A percentile compares a stretch with the other conserved stretches of the same genome.
Conservation (phyloP, 2,888 invertebrate genomes). For the Zygaena filipendulae region DNA sequence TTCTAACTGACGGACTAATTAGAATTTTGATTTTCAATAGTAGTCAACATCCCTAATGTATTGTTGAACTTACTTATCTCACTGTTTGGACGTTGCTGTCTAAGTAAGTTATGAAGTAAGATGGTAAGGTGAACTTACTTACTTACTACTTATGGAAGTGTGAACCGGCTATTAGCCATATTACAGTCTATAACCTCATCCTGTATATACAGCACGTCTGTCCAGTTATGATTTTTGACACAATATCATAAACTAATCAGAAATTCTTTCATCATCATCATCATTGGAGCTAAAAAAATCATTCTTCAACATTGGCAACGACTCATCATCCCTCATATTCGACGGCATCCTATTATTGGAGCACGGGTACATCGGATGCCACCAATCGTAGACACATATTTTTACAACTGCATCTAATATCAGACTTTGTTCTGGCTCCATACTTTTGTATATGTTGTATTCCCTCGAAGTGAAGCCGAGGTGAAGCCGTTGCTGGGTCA, state of each 20-base stretch:
- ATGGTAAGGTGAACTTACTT: no score
- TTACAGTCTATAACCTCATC: no score
- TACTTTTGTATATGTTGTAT: slow-evolving; percentile 29
- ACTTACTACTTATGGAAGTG: no score
- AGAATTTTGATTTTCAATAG: no score
- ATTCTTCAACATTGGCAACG: slow-evolving; percentile 32
- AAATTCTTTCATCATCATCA: slow-evolving; percentile 12
- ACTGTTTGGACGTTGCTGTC: no score
- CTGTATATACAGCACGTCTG: no score
- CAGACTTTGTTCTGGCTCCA: slow-evolving; percentile 36
- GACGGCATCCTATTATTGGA: slow-evolving; percentile 32
- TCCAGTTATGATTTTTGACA: background rate
- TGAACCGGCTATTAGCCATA: no score
- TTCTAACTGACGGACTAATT: no score
- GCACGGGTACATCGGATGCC: slow-evolving; percentile 68
- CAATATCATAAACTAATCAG: slow-evolving; percentile 1
- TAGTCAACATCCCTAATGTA: no score
- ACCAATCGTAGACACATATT: slow-evolving; percentile 67
- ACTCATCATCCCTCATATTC: slow-evolving; percentile 29
- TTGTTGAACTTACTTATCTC: no score
- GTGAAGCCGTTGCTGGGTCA: slow-evolving; percentile 61
- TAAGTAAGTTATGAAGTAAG: no score
- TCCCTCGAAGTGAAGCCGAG: slow-evolving; percentile 56
- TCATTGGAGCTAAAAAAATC: slow-evolving; percentile 31
- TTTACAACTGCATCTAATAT: slow-evolving; percentile 38